These are phyloP conservation scores for Bombus superbus DNA, from an alignment of 1,140 invertebrate species.

Conservation along the genomic window DNA sequence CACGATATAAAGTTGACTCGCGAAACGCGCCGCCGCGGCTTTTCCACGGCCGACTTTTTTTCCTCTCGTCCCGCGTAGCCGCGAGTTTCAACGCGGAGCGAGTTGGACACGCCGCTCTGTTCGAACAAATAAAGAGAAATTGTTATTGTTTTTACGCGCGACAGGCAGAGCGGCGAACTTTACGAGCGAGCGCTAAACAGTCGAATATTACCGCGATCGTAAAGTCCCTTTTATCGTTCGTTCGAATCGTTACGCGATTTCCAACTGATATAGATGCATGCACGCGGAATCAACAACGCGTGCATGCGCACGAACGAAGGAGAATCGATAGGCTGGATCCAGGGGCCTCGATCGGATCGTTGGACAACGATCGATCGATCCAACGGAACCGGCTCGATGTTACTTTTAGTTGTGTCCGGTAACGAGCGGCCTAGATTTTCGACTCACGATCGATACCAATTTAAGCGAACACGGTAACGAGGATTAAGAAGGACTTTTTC, in stretches of 20 bases:
- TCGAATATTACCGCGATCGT: constrained; percentile 70
- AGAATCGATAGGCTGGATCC: neutral
- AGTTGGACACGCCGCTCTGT: neutral
- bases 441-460: constrained; percentile 17
- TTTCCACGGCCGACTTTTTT: constrained; percentile 31
- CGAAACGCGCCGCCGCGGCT: constrained; percentile 28
- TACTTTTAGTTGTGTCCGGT: constrained; percentile 42
- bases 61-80: neutral
- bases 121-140: constrained; percentile 46
- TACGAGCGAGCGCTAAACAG: constrained; percentile 69
- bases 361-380: constrained; percentile 41
- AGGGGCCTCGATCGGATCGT: constrained; percentile 27
- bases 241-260: constrained; percentile 68
- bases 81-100: constrained; percentile 38
- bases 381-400: constrained; percentile 7
- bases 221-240: constrained; percentile 69
- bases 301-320: neutral
- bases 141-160: constrained; percentile 69
- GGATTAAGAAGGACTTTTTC: neutral
- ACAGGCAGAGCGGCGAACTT: constrained; percentile 67
- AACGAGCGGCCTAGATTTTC: constrained; percentile 37
- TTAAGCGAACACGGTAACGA: constrained; percentile 25
- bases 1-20: neutral
- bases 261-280: constrained; percentile 47
- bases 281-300: neutral